A percentile compares a stretch with the other conserved stretches of the same genome.
Evolutionary conservation across 2,888 invertebrate species (phyloP).

Genomic region (Thyatira batis): DNA sequence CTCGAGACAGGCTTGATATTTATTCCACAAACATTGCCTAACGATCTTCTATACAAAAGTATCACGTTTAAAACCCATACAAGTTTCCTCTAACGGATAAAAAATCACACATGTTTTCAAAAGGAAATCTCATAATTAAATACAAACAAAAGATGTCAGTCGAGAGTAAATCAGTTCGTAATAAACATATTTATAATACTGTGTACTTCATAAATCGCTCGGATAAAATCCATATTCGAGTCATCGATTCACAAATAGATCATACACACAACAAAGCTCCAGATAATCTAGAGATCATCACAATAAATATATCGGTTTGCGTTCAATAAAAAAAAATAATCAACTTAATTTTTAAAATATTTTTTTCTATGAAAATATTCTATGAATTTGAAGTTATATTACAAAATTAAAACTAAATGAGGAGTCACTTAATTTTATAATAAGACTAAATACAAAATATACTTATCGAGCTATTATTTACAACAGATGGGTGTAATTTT

Average conservation of each 20-base stretch:
- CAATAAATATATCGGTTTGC: constrained; percentile 39
- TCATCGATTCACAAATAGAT: constrained; percentile 14
- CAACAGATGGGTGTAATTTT: background rate
- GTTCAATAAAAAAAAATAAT: constrained; percentile 20
- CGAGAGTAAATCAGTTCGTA: background rate
- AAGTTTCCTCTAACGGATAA: too few species aligned
- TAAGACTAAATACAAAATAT: background rate
- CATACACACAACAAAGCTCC: constrained; percentile 21
- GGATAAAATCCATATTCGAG: constrained; percentile 46
- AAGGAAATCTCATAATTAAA: background rate
- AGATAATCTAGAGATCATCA: constrained; percentile 45
- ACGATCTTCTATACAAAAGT: too few species aligned
- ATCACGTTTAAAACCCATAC: too few species aligned
- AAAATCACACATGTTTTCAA: background rate
- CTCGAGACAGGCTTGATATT: too few species aligned
- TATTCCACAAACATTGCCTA: too few species aligned
- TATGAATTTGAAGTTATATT: constrained; percentile 7
- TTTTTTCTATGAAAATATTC: constrained; percentile 6
- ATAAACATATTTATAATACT: constrained; percentile 44
- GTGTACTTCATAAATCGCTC: constrained; percentile 44
- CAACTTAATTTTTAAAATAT: constrained; percentile 6
- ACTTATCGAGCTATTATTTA: constrained; percentile 1
- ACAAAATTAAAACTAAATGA: constrained; percentile 24
- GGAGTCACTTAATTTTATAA: constrained; percentile 19
- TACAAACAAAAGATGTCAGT: background rate